Evolutionary conservation across 2,113 vertebrate genomes (phyloP), one percentile per base, ranked within the genome.

Genomic region (Asarcornis scutulata): DNA sequence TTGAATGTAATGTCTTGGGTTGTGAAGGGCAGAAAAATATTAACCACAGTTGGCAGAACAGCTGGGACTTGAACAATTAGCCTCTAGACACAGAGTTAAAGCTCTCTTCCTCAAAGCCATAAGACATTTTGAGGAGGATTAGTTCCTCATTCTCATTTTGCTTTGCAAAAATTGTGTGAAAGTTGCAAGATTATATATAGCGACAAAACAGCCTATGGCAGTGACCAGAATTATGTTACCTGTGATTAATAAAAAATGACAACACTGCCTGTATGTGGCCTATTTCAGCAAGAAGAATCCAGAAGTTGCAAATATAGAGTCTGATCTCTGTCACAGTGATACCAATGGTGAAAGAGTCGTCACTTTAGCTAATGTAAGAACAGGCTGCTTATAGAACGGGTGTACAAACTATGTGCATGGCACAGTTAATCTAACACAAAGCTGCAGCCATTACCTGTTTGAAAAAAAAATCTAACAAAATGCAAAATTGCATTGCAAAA

Each of bases 21-120:
- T 93, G 80, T 89, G 93, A 96, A 96, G 83, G 88, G 80, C 92
- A 95, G 80, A 93, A 86, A 78, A 94, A 84, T 96, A 92, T 94
- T 96, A 97, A 96, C 81, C 88, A 95, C 88, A 96, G 93, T 94
- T 96, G 96, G 93, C 95, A 95, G 86, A 95, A 95, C 93, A 96
- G 94, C 92, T 96, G 95, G 77, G 95, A 96, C 88, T 95, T 97
- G 91, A 91, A 96, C 91, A 94, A 93, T 92, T 96, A 94, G 95
- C 96, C 93, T 95, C 83, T 89, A 91, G 93, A 94, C 81, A 93
- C 46, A 0, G 40, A 84, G 83, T 95, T 93, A 91, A 92, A 90
- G 78, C 86, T 79, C 50, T 86, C 67, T 69, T 94, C 62, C 73
- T 93, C 92, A 82, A 94, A 94, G 86, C 83, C 6, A 0, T 76